phyloP scores from a whole-genome alignment of 2,113 vertebrate species.

The Burhinus bistriatus region DNA sequence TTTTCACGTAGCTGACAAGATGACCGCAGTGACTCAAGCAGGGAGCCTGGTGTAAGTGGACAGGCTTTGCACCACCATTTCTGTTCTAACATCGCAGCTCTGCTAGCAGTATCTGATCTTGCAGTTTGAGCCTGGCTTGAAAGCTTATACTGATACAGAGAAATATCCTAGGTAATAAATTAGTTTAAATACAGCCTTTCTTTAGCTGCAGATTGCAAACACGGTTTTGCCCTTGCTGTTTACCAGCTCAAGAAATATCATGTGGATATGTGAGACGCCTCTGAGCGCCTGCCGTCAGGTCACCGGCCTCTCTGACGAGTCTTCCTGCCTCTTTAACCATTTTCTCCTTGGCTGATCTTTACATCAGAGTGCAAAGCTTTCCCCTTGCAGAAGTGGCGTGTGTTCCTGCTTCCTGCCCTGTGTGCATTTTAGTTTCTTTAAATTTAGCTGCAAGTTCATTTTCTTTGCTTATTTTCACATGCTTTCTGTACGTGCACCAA shows the following conservation, averaged over 20 bases:
- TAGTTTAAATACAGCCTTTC: not conserved
- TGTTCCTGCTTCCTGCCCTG: not conserved
- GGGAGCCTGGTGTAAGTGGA: not conserved
- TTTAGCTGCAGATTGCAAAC: conserved; percentile 2
- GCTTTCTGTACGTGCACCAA: not conserved
- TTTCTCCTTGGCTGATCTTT: conserved; percentile 44
- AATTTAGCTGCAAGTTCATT: conserved; percentile 15
- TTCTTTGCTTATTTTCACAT: conserved; percentile 7
- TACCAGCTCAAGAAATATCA: not conserved
- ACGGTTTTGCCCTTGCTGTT: not conserved
- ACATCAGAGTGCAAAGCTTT: not conserved
- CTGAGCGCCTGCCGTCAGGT: not conserved
- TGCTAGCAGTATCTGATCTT: not conserved
- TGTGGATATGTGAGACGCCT: not conserved
- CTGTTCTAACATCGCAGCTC: not conserved
- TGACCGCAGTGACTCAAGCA: not conserved
- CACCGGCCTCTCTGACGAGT: not conserved
- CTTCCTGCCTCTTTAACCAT: not conserved
- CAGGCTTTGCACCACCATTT: not conserved
- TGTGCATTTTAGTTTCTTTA: not conserved
- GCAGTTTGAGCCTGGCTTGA: not conserved
- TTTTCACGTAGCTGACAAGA: not conserved
- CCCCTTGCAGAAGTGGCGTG: not conserved
- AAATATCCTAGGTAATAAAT: not conserved
- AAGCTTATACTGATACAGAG: not conserved